Evolutionary conservation across 1,140 invertebrate genomes (phyloP).

Genomic region (Drosophila lini): DNA sequence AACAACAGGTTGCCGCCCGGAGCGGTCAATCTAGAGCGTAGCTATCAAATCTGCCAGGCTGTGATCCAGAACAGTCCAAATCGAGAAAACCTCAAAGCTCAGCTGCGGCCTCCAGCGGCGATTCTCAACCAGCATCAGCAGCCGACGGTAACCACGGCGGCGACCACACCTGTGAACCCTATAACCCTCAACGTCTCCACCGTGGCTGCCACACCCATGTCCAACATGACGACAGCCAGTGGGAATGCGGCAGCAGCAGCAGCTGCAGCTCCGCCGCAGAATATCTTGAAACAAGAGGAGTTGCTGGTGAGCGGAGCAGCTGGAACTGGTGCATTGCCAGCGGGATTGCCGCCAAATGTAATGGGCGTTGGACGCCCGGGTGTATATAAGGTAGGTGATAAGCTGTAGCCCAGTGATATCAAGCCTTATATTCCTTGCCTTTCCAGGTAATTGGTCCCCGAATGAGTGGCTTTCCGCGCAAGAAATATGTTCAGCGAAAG

Average conservation of each 20-base stretch:
- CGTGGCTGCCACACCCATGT: constrained; percentile 65
- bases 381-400: constrained; percentile 72
- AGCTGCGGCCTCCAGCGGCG: constrained; percentile 92
- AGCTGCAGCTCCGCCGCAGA: constrained; percentile 55
- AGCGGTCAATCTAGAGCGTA: constrained; percentile 95
- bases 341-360: constrained; percentile 72
- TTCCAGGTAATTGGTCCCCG: constrained; percentile 79
- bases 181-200: constrained; percentile 57
- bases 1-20: constrained; percentile 91
- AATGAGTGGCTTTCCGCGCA: constrained; percentile 81
- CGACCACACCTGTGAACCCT: constrained; percentile 32
- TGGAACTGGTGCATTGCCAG: constrained; percentile 49
- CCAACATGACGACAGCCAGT: constrained; percentile 47
- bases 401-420: neutral
- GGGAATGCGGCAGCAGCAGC: constrained; percentile 41
- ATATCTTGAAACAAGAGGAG: constrained; percentile 66
- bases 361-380: constrained; percentile 81
- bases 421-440: too few species aligned
- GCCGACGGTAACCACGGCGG: constrained; percentile 29
- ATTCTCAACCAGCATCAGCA: constrained; percentile 85
- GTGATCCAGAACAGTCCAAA: constrained; percentile 97
- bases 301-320: constrained; percentile 58
- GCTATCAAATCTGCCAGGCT: constrained; percentile 97
- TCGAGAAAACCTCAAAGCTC: constrained; percentile 92
- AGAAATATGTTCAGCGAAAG: constrained; percentile 82